A percentile compares a stretch with the other conserved stretches of the same genome.
Conservation (phyloP, 2,797 vertebrate species). For the Pyrocephalus nanus region DNA sequence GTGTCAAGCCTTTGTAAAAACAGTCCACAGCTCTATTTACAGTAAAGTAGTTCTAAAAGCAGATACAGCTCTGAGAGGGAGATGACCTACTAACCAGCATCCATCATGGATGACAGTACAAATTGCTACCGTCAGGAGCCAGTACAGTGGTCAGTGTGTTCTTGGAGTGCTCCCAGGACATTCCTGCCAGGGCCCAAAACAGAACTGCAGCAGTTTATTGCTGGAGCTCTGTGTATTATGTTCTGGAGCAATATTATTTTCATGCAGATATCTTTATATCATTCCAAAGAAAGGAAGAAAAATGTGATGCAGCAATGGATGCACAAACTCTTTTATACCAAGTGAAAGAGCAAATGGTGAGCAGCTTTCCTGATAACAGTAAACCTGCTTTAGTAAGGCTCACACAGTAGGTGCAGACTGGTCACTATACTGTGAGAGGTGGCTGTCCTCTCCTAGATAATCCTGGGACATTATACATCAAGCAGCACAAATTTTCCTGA, state of each 20-base stretch:
- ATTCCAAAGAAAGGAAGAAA: neutral
- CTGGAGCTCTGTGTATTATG: neutral
- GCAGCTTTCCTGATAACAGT: neutral
- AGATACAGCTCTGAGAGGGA: neutral
- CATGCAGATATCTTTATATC: neutral
- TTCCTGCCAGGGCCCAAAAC: neutral
- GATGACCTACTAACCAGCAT: neutral
- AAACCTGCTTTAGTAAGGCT: neutral
- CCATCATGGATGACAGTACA: neutral
- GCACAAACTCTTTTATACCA: neutral
- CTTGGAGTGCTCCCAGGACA: neutral
- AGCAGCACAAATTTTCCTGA: neutral
- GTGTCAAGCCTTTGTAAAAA: neutral
- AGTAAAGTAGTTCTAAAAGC: neutral
- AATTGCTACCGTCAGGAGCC: neutral
- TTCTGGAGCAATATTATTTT: neutral
- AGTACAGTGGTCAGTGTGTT: rapidly evolving
- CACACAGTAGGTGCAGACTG: neutral
- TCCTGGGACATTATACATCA: neutral
- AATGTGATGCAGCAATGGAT: neutral
- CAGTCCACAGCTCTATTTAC: neutral
- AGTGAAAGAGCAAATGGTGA: neutral
- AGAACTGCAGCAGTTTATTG: neutral
- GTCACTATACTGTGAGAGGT: neutral
- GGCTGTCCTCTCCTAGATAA: neutral